Evolutionary conservation across 2,888 invertebrate genomes (phyloP).

Genomic region (Bellardia bayeri): DNA sequence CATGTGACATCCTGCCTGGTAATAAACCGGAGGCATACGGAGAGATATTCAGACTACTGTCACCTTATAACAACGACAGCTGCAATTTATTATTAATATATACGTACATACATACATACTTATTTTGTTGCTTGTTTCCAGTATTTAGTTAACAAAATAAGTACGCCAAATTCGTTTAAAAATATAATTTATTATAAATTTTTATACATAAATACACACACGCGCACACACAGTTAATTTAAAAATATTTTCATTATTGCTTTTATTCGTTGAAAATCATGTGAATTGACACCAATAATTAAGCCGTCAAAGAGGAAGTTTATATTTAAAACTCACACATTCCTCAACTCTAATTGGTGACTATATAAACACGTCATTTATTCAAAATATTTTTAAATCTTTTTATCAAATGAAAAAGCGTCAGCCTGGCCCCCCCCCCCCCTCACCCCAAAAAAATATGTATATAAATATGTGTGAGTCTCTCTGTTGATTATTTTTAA

Average conservation of each 20-base stretch:
- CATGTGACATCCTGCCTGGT: background rate
- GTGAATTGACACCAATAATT: slow-evolving; percentile 50
- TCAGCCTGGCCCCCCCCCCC: background rate
- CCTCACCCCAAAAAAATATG: background rate
- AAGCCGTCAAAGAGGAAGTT: slow-evolving; percentile 54
- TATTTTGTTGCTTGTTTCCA: slow-evolving; percentile 11
- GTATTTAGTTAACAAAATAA: slow-evolving; percentile 31
- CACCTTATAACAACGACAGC: slow-evolving; percentile 8
- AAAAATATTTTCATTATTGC: slow-evolving; percentile 17
- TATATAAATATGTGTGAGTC: no score
- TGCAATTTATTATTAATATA: slow-evolving; percentile 30
- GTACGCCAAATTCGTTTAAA: slow-evolving; percentile 28
- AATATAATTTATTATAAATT: slow-evolving; percentile 4
- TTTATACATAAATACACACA: background rate
- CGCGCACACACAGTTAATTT: background rate
- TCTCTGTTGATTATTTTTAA: no score
- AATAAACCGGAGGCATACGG: background rate
- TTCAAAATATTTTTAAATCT: background rate
- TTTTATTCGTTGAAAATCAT: slow-evolving; percentile 31
- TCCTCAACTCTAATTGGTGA: background rate
- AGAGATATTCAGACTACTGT: background rate
- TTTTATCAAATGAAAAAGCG: background rate
- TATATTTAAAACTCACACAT: slow-evolving; percentile 48
- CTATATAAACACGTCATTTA: slow-evolving; percentile 1
- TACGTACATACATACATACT: background rate